Base-by-base conservation (phyloP, 2,797 vertebrate genomes). In the Champsocephalus esox region DNA sequence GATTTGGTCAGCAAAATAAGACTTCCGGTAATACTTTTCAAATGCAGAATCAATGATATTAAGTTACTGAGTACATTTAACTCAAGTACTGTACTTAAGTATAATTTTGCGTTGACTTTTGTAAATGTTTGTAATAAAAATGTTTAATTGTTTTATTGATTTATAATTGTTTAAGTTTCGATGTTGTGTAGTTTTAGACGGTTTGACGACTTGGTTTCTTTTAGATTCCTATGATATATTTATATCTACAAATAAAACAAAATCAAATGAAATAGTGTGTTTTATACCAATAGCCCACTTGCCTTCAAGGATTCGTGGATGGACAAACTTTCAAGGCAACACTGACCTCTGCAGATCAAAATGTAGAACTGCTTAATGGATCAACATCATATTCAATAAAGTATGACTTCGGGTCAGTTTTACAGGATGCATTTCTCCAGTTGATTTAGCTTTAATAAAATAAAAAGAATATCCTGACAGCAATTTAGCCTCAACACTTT, bases 291-390 rank as follows among this genome's bases (percentile, higher is more conserved):
- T 0, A 12, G 28, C 9, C 4, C 3, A 45, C n/a, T 72, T 16
- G 28, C 16, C 50, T 32, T 44, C 17, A 24, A 16, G 9, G 4
- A 1, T 12, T 0, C 1, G 19, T 57, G 38, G 0, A 19, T 17
- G 6, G 13, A 38, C 21, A 45, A 28, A 68, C 19, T 28, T 1
- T 54, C 16, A 67, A 48, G 38, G 16, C 21, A 13, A 61, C 65
- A 65, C 70, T 73, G 51, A 54, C 64, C 50, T 54, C 88, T 68
- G 19, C 21, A 28, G 83, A 77, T 10, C 3, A 32, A 12, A 0
- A 0, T 4, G 2, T 0, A 7, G 7, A 65, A 48, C 4, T 66
- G 70, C 63, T 32, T 19, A 14, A 67, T 49, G 34, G 4, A 46
- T 43, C 32, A 3, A 44, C 28, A 16, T 14, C 17, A 4, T 8